Evolutionary conservation across 2,797 vertebrate species (phyloP), one percentile per base, ranked within the genome.

Genomic region (Mormyrus hasselquistii): DNA sequence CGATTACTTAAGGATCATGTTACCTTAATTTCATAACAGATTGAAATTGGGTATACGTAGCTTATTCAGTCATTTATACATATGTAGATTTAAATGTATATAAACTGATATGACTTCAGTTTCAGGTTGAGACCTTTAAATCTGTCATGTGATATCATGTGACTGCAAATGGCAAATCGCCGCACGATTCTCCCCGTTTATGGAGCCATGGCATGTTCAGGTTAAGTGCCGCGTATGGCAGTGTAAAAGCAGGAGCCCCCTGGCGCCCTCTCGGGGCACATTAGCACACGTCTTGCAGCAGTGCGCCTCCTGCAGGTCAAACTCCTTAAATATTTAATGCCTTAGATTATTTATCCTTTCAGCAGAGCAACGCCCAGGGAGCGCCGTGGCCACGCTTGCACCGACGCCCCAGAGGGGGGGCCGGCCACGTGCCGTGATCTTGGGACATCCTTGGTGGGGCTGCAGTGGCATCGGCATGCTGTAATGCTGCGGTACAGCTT

Each of bases 271-370:
- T 22, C 65, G 65, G 65, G 82, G 41, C 82, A 50, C 82, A 84
- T 49, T 84, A 84, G 82, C 47, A 50, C 82, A 49, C 19, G 3
- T 84, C 41, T 50, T 50, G 41, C 44, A 49, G 82, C n/a, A 22
- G 16, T 22, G 82, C 47, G 47, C 41, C 82, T 84, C 82, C 82
- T 29, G n/a, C 41, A 84, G 85, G 50, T 53, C 44, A 50, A 50
- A 86, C 83, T 86, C n/a, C 79, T 47, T 84, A 84, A 84, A 84
- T 84, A 50, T 84, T 79, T 47, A 84, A 47, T 84, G n/a, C 41
- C 41, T 22, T 49, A n/a, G 82, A 47, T 50, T 50, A 84, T 84
- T 84, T 84, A 25, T 84, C 41, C 47, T 22, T 50, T 50, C 22
- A 47, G 3, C 16, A 49, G 3, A 49, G 79, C 44, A 22, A 84